Conservation (phyloP, 2,888 invertebrate genomes). For the Trisateles emortualis region DNA sequence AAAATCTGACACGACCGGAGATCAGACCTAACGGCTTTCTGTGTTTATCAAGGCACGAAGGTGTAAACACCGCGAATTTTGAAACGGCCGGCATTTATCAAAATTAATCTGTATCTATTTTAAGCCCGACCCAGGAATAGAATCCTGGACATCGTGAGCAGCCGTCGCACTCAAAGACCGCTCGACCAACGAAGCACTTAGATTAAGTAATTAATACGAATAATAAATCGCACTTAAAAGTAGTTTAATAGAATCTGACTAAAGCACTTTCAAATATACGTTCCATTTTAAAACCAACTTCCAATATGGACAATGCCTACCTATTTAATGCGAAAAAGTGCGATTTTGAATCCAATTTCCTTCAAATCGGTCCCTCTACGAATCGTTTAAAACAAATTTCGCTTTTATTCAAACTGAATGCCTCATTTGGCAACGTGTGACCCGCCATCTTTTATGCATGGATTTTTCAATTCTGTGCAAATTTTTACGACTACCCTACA, state of each 20-base stretch:
- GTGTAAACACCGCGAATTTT: no score
- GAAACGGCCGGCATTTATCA: no score
- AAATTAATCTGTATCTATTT: no score
- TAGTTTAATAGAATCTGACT: neutral
- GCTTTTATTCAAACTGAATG: slow-evolving; percentile 40
- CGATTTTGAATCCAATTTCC: slow-evolving; percentile 42
- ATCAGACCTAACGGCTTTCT: no score
- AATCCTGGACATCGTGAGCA: no score
- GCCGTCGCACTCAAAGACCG: no score
- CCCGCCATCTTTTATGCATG: slow-evolving; percentile 53
- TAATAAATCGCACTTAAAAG: no score
- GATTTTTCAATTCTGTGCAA: slow-evolving; percentile 36
- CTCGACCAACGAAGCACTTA: no score
- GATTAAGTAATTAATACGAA: no score
- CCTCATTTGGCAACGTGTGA: slow-evolving; percentile 39
- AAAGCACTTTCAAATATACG: neutral
- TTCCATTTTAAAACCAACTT: slow-evolving; percentile 10
- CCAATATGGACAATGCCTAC: slow-evolving; percentile 9
- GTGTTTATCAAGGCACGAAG: no score
- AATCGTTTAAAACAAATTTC: slow-evolving; percentile 48
- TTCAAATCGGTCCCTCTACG: slow-evolving; percentile 17
- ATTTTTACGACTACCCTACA: slow-evolving; percentile 30
- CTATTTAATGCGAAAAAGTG: slow-evolving; percentile 33
- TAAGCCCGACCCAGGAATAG: no score
- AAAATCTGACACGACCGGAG: no score